Base-by-base conservation (phyloP, 2,888 invertebrate genomes). In the Diloba caeruleocephala region DNA sequence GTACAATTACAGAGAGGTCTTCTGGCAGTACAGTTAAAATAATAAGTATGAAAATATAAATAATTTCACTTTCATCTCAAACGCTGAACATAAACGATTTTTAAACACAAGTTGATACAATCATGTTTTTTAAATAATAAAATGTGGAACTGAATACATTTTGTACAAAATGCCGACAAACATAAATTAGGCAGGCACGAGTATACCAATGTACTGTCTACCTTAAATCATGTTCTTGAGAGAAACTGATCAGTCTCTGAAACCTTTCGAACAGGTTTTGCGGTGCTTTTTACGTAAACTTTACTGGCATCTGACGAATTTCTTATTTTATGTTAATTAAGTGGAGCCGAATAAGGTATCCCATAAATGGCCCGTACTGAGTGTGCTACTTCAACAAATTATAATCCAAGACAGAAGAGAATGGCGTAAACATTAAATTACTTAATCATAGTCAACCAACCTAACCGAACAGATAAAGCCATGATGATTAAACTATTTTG, bases 241-340 rank as follows among this genome's bases (percentile, higher is more conserved):
- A 59, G 66, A 65, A 59, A 61, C 21, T 42, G 17, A 59, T 33
- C 29, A 34, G 10, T 33, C 7, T 10, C 33, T 42, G 17, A 58
- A 45, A 58, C 8, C 39, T 13, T 8, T 43, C 37, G 32, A 66
- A 52, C 61, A 5, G 42, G 66, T 61, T 51, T 5, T n/a, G 31
- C 21, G 32, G 39, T 14, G 39, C 44, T 29, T 39, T 28, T 39
- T 65, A 45, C 23, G 45, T 58, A 51, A 59, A 41, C 33, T 26
- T 4, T 32, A 9, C 8, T 2, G 21, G 14, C 29, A n/a, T 39
- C 37, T 42, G 53, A 45, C 25, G 32, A 33, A 32, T 15, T 3
- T 32, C 31, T 14, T 17, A 15, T 33, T 62, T 66, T 59, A 66
- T 65, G 66, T 15, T 32, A 66, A 59, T 59, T 26, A 31, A 13